Percentiles rank a stretch among this genome's conserved stretches.
These are phyloP conservation scores for Alca torda DNA, from an alignment of 2,797 vertebrate genomes.

Conservation along the genomic window DNA sequence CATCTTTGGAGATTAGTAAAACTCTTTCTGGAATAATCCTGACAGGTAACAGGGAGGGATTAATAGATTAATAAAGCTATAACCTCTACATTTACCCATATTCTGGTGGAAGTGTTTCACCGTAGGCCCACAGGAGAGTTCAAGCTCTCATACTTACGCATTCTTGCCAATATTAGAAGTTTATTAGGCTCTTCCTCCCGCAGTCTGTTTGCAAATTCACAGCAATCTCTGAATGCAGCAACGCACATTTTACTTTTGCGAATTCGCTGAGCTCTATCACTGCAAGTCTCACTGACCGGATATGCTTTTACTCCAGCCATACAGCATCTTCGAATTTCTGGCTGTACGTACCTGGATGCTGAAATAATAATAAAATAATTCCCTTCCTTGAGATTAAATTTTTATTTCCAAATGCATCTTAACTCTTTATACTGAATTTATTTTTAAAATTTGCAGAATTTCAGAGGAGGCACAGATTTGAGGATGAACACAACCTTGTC, in stretches of 20 bases:
- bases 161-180: constrained; percentile 69
- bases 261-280: constrained; percentile 35
- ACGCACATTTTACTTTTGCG: not conserved
- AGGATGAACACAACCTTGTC: not conserved
- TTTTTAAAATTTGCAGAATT: not conserved
- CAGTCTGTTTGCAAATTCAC: constrained; percentile 49
- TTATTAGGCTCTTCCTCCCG: not conserved
- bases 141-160: constrained; percentile 74
- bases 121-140: not conserved
- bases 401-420: not conserved
- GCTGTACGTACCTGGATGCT: constrained; percentile 55
- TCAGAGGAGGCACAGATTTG: not conserved
- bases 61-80: not conserved
- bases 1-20: not conserved
- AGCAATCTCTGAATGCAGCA: constrained; percentile 75
- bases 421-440: not conserved
- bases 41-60: not conserved
- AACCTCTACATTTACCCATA: not conserved
- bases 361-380: not conserved
- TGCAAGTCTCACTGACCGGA: constrained; percentile 68
- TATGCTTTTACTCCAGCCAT: constrained; percentile 61
- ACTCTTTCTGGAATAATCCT: not conserved
- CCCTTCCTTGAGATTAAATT: not conserved
- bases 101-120: not conserved
- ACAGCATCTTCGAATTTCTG: constrained; percentile 69